phyloP scores from a whole-genome alignment of 2,797 vertebrate species.

The Sandelia bainsii region DNA sequence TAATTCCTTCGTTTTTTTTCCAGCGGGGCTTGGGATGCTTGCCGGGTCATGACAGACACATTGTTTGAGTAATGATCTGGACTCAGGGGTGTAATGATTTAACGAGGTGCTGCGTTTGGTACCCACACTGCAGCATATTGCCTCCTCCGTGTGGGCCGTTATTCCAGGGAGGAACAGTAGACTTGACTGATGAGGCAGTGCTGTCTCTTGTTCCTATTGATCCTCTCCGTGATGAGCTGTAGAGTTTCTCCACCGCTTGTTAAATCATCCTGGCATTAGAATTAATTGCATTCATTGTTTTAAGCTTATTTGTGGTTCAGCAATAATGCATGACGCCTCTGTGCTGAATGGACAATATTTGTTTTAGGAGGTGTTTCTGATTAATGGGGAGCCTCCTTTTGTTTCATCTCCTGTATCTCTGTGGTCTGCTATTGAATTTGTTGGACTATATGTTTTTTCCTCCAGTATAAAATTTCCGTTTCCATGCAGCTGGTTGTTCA shows the following conservation, averaged over 20 bases:
- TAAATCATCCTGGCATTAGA: slow-evolving; percentile 45
- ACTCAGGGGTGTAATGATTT: slow-evolving; percentile 42
- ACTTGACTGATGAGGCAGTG: slow-evolving; percentile 41
- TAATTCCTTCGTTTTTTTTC: background rate
- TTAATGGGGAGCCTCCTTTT: slow-evolving; percentile 28
- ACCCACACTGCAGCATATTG: slow-evolving; percentile 19
- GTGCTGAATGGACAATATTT: slow-evolving; percentile 47
- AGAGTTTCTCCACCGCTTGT: slow-evolving; percentile 48
- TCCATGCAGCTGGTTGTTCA: background rate
- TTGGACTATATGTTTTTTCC: background rate
- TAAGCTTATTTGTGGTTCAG: slow-evolving; percentile 47
- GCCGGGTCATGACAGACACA: slow-evolving; percentile 26
- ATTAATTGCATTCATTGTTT: slow-evolving; percentile 50
- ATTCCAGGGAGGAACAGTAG: slow-evolving; percentile 34
- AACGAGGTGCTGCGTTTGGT: slow-evolving; percentile 50
- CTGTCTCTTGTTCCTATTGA: slow-evolving; percentile 59
- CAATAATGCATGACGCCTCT: slow-evolving; percentile 27
- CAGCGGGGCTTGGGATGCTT: background rate
- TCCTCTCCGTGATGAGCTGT: slow-evolving; percentile 49
- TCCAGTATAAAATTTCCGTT: too few species aligned
- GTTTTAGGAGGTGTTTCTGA: slow-evolving; percentile 28
- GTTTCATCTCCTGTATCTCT: slow-evolving; percentile 13
- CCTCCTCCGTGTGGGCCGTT: slow-evolving; percentile 43
- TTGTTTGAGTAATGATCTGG: slow-evolving; percentile 37
- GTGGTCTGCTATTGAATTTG: slow-evolving; percentile 8